phyloP scores from a whole-genome alignment of 2,888 invertebrate species.

The Tetropium fuscum region DNA sequence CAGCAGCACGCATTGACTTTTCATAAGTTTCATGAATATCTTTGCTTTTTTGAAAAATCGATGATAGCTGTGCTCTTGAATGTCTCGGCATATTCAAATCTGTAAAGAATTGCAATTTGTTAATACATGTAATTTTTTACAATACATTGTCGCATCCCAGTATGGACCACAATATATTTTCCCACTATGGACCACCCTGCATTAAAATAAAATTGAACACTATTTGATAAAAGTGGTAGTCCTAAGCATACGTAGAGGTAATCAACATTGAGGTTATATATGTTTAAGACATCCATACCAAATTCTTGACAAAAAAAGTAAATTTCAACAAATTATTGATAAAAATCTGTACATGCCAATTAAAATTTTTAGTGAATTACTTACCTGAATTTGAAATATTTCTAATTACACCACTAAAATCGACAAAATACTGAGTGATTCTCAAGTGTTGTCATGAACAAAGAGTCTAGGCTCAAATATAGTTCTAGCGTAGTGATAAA shows the following conservation, averaged over 20 bases:
- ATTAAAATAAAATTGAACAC: too few species aligned
- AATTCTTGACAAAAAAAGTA: not conserved
- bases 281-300: not conserved
- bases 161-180: too few species aligned
- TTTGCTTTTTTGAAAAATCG: too few species aligned
- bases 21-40: too few species aligned
- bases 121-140: not conserved
- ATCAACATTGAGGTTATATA: not conserved
- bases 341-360: not conserved
- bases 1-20: too few species aligned
- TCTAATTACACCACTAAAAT: not conserved
- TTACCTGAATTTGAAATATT: not conserved
- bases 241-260: too few species aligned
- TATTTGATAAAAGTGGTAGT: too few species aligned
- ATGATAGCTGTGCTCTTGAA: not conserved
- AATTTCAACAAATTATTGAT: not conserved
- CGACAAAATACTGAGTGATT: not conserved
- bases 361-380: not conserved
- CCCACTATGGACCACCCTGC: too few species aligned
- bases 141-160: too few species aligned
- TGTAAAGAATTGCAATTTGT: not conserved
- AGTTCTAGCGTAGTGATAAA: not conserved
- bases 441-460: not conserved
- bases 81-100: not conserved
- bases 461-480: not conserved